These are phyloP conservation scores for Chlamydotis undulata DNA, from an alignment of 2,113 vertebrate species.

Conservation along the genomic window DNA sequence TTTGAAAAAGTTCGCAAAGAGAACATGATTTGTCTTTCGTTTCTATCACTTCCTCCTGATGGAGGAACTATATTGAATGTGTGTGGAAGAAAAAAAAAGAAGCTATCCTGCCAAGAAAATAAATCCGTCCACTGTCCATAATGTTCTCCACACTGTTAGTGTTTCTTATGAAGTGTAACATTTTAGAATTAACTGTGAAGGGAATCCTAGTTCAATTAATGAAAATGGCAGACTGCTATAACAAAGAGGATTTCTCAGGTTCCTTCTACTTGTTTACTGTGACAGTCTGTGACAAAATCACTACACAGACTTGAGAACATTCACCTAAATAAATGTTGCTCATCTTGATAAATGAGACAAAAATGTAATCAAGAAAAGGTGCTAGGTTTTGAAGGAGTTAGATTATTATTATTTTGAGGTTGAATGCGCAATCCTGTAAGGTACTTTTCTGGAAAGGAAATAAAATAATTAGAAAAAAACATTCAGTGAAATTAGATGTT, in stretches of 20 bases:
- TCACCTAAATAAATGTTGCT: neutral
- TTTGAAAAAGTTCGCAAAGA: neutral
- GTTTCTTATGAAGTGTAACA: neutral
- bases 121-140: neutral
- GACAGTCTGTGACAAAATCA: neutral
- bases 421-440: too few species aligned
- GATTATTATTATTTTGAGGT: neutral
- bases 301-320: neutral
- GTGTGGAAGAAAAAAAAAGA: neutral
- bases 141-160: neutral
- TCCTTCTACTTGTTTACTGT: neutral
- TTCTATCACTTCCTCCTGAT: neutral
- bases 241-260: neutral
- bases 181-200: conserved; percentile 21
- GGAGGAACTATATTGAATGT: neutral
- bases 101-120: neutral
- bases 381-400: neutral
- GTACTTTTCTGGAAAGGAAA: neutral
- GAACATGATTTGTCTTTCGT: neutral
- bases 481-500: neutral
- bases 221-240: neutral
- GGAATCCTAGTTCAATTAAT: neutral
- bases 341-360: neutral
- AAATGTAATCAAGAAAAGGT: neutral
- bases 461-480: neutral